phyloP scores from a whole-genome alignment of 2,113 vertebrate genomes.

The Indicator indicator region DNA sequence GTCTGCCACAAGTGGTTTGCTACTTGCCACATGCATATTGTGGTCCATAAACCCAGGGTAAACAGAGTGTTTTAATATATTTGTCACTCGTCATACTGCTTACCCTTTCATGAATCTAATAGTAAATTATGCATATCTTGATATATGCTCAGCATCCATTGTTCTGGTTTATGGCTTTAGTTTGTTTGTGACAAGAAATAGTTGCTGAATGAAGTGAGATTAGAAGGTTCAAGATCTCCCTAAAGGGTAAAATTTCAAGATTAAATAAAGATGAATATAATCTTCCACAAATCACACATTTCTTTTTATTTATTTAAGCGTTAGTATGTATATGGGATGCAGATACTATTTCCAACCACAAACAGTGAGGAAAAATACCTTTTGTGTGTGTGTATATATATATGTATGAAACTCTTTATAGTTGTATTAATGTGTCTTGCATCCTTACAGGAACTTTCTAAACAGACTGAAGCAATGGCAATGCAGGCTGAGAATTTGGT shows the following conservation, averaged over 20 bases:
- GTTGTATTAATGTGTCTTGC: background rate
- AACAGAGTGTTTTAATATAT: background rate
- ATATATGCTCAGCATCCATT: background rate
- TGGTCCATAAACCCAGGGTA: background rate
- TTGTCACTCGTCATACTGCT: background rate
- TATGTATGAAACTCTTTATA: background rate
- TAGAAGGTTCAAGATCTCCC: background rate
- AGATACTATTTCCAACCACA: background rate
- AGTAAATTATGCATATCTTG: background rate
- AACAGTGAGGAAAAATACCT: background rate
- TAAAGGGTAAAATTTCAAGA: background rate
- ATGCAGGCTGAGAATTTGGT: slow-evolving; percentile 82
- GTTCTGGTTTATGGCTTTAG: background rate
- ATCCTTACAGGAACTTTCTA: slow-evolving; percentile 83
- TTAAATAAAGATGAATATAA: background rate
- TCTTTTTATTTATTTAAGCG: background rate
- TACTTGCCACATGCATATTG: background rate
- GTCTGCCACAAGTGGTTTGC: background rate
- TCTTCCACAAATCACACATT: background rate
- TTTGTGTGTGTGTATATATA: background rate
- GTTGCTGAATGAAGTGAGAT: background rate
- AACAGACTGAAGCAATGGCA: slow-evolving; percentile 79
- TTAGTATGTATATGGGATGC: background rate
- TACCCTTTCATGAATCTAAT: background rate
- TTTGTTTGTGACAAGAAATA: background rate